phyloP scores from a whole-genome alignment of 2,888 invertebrate species.

The Pachliopta kotzebuea region DNA sequence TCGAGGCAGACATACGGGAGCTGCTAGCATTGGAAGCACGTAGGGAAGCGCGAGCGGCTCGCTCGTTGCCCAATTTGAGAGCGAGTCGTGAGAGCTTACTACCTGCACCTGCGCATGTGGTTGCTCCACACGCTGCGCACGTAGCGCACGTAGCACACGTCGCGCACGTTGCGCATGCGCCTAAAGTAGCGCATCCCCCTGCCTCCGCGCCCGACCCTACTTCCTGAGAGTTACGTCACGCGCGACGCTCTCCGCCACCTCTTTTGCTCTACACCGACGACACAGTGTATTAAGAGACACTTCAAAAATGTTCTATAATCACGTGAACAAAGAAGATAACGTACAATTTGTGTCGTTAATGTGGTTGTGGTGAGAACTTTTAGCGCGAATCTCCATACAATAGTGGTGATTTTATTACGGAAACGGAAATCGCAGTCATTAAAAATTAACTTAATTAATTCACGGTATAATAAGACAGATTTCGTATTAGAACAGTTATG shows the following conservation, averaged over 20 bases:
- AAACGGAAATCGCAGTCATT: neutral
- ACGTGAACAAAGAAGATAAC: neutral
- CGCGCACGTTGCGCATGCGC: conserved; percentile 56
- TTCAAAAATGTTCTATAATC: conserved; percentile 15
- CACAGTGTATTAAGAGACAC: conserved; percentile 59
- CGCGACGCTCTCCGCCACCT: conserved; percentile 40
- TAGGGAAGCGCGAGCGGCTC: conserved; percentile 70
- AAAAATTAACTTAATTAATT: neutral
- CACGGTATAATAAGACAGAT: neutral
- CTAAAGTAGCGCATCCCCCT: conserved; percentile 32
- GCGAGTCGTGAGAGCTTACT: conserved; percentile 84
- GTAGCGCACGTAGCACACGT: conserved; percentile 34
- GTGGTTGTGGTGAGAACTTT: neutral
- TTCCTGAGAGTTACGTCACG: conserved; percentile 37
- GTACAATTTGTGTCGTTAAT: neutral
- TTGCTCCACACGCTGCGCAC: conserved; percentile 39
- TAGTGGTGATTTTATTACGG: too few relatives aligned
- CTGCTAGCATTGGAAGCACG: conserved; percentile 74
- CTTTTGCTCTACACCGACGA: conserved; percentile 62
- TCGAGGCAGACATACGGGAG: conserved; percentile 67
- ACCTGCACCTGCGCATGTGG: conserved; percentile 40
- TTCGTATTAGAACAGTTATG: conserved; percentile 1
- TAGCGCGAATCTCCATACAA: neutral
- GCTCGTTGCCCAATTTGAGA: conserved; percentile 85
- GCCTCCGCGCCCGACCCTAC: conserved; percentile 28